A percentile compares a stretch with the other conserved stretches of the same genome.
Evolutionary conservation across 2,888 invertebrate genomes (phyloP).

Genomic region (Melanchra persicariae): DNA sequence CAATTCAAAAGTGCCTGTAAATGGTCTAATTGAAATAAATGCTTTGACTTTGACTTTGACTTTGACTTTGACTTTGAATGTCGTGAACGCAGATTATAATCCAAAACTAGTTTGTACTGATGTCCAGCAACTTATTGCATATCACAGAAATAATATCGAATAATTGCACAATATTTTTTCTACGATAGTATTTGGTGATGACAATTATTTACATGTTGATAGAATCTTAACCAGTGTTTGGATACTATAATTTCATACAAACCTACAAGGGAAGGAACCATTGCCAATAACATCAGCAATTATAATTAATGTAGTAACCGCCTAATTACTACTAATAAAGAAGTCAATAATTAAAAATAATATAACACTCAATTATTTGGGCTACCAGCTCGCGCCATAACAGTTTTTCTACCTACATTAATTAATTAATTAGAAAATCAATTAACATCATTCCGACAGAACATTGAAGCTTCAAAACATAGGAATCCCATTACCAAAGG

Average conservation of each 20-base stretch:
- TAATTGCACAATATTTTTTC: neutral
- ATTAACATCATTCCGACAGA: slow-evolving; percentile 40
- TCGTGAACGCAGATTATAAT: too few species aligned
- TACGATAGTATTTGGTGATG: neutral
- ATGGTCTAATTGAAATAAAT: too few species aligned
- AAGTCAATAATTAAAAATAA: slow-evolving; percentile 35
- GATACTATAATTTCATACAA: neutral
- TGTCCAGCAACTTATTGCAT: neutral
- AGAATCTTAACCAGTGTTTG: neutral
- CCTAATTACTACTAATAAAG: slow-evolving; percentile 21
- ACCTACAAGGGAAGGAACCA: neutral
- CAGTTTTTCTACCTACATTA: slow-evolving; percentile 21
- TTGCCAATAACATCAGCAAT: neutral
- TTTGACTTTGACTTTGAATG: too few species aligned
- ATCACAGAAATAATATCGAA: neutral
- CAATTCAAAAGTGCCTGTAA: too few species aligned
- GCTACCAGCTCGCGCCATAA: slow-evolving; percentile 12
- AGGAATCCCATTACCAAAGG: slow-evolving; percentile 55
- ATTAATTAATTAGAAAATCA: slow-evolving; percentile 57
- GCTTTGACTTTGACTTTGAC: too few species aligned
- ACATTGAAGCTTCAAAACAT: slow-evolving; percentile 55
- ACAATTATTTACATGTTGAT: too few species aligned
- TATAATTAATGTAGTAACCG: slow-evolving; percentile 2
- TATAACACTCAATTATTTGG: slow-evolving; percentile 22
- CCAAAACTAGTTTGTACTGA: neutral